Percentiles rank a stretch among this genome's conserved stretches.
Evolutionary conservation across 2,888 invertebrate species (phyloP).

Genomic region (Ochropacha duplaris): DNA sequence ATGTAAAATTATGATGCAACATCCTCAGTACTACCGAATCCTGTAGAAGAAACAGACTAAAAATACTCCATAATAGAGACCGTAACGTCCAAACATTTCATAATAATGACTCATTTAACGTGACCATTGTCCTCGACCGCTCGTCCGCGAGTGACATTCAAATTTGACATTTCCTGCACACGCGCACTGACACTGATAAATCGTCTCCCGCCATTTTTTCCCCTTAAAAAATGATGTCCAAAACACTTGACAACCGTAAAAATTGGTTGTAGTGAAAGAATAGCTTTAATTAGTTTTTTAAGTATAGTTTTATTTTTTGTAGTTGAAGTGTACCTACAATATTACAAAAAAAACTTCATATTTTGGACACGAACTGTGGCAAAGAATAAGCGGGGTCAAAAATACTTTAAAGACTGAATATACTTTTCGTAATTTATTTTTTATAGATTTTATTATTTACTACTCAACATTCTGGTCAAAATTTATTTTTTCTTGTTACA

Average conservation of each 20-base stretch:
- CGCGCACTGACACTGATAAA: conserved; percentile 47
- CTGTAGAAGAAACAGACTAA: background rate
- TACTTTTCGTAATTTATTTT: too few species aligned
- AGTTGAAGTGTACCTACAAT: too few species aligned
- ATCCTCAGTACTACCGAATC: too few species aligned
- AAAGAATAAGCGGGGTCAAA: too few species aligned
- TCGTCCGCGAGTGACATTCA: conserved; percentile 39
- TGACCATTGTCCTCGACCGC: conserved; percentile 13
- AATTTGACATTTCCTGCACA: conserved; percentile 54
- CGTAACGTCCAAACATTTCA: background rate
- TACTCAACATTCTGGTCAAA: too few species aligned
- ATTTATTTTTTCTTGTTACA: conserved; percentile 22
- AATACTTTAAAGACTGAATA: too few species aligned
- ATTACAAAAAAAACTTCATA: too few species aligned
- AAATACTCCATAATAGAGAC: background rate
- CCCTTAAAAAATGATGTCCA: conserved; percentile 18
- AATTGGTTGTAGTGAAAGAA: background rate
- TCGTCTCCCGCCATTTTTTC: conserved; percentile 33
- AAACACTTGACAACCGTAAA: background rate
- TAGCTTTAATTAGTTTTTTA: background rate
- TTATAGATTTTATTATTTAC: background rate
- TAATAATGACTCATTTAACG: background rate
- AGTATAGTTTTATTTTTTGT: background rate
- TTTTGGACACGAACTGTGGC: too few species aligned
- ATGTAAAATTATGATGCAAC: background rate